Conservation (phyloP, 2,888 invertebrate species). For the Sminthurides aquaticus region DNA sequence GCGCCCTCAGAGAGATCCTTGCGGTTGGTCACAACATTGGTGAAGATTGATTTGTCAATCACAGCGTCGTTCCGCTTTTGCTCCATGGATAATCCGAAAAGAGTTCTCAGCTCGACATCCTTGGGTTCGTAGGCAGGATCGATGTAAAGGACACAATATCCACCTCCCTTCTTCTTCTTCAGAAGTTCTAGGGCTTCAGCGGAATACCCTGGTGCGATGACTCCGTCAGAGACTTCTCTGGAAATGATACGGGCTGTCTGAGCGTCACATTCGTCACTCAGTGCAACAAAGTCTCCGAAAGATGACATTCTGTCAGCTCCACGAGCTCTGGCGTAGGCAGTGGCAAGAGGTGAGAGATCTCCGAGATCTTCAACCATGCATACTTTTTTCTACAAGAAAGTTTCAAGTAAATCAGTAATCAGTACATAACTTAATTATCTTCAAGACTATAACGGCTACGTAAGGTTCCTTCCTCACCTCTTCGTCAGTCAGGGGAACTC, state of each 20-base stretch:
- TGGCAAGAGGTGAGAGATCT: conserved; percentile 70
- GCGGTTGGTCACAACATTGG: conserved; percentile 67
- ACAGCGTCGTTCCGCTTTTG: conserved; percentile 82
- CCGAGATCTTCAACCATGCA: conserved; percentile 87
- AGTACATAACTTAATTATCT: not conserved
- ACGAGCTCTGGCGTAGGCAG: conserved; percentile 89
- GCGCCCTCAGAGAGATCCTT: conserved; percentile 67
- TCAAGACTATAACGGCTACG: not conserved
- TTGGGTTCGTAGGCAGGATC: conserved; percentile 77
- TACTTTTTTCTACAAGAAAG: conserved; percentile 61
- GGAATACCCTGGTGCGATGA: conserved; percentile 88
- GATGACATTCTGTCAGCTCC: conserved; percentile 99
- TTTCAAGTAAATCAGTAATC: conserved; percentile 7
- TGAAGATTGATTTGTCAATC: conserved; percentile 68
- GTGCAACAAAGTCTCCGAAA: conserved; percentile 93
- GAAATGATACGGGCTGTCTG: conserved; percentile 87
- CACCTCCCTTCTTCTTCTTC: conserved; percentile 89
- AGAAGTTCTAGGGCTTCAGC: conserved; percentile 74
- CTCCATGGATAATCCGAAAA: conserved; percentile 77
- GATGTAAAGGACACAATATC: conserved; percentile 84
- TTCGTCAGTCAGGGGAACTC: conserved; percentile 63
- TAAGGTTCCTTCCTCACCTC: conserved; percentile 58
- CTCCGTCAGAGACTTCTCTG: conserved; percentile 87
- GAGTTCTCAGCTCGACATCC: conserved; percentile 68
- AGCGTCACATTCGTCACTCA: conserved; percentile 85